These are phyloP conservation scores for Luidia sarsii DNA, from an alignment of 53 echinoderm and acorn worm genomes.

Conservation along the genomic window DNA sequence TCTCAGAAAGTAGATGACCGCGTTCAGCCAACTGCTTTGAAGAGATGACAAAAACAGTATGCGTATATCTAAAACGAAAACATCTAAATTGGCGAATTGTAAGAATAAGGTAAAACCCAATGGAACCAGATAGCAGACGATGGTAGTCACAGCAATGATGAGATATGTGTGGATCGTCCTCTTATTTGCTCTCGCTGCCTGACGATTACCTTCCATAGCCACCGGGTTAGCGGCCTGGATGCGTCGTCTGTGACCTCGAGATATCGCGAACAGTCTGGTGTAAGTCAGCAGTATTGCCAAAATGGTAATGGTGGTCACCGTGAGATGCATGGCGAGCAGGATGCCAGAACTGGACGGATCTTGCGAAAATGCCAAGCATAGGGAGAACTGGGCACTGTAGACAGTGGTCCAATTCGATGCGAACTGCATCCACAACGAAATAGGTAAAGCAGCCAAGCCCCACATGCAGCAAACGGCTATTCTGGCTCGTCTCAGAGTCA, in stretches of 20 bases:
- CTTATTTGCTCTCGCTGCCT: not conserved
- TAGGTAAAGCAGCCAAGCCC: not conserved
- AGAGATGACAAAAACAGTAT: not conserved
- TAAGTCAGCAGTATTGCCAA: constrained; percentile 1
- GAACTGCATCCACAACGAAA: not conserved
- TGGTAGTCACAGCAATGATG: not conserved
- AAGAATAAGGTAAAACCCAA: not conserved
- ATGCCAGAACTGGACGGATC: not conserved
- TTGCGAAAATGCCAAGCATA: not conserved
- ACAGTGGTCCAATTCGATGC: not conserved
- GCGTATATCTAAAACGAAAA: not conserved
- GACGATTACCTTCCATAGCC: not conserved
- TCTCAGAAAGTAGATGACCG: constrained; percentile 26
- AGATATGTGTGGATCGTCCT: constrained; percentile 15
- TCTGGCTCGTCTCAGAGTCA: constrained; percentile 8
- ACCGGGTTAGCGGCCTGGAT: constrained; percentile 5
- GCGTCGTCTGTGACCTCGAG: constrained; percentile 19
- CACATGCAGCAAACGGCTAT: constrained; percentile 6
- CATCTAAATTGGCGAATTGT: not conserved
- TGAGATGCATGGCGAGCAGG: not conserved
- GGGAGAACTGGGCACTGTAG: not conserved
- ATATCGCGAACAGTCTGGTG: constrained; percentile 1
- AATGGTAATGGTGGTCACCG: not conserved
- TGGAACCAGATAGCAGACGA: constrained; percentile 4
- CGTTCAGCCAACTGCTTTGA: constrained; percentile 15